phyloP scores from a whole-genome alignment of 2,113 vertebrate genomes.

The Microcebus jonahi region DNA sequence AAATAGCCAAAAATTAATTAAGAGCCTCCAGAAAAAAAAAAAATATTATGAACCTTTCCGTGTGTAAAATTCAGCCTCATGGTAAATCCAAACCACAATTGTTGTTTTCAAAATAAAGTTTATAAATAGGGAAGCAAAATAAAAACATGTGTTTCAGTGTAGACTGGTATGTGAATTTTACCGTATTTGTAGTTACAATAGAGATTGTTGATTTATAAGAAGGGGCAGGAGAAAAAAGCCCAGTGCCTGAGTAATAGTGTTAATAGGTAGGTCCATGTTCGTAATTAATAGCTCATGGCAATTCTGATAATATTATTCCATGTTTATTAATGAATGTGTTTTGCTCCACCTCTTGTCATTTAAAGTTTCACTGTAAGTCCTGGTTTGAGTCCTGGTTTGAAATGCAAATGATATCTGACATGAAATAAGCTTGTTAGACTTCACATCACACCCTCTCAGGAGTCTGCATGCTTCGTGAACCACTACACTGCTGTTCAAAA shows the following conservation, averaged over 20 bases:
- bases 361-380: background rate
- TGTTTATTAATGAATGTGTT: background rate
- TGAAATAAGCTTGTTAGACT: conserved; percentile 57
- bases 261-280: background rate
- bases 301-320: background rate
- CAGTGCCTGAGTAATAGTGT: background rate
- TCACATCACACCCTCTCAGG: conserved; percentile 49
- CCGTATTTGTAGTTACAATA: background rate
- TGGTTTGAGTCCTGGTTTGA: conserved; percentile 24
- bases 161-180: conserved; percentile 41
- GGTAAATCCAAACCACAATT: conserved; percentile 70
- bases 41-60: background rate
- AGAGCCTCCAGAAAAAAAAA: conserved; percentile 19
- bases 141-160: conserved; percentile 41
- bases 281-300: background rate
- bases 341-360: background rate
- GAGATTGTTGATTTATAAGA: conserved; percentile 5
- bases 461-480: conserved; percentile 57
- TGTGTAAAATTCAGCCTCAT: conserved; percentile 32
- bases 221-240: background rate
- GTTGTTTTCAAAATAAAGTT: conserved; percentile 76
- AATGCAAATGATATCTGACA: conserved; percentile 39
- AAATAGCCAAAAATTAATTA: conserved; percentile 40
- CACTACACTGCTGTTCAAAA: conserved; percentile 53
- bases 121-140: conserved; percentile 71